Percentiles rank a stretch among this genome's conserved stretches.
Evolutionary conservation across 2,797 vertebrate species (phyloP).

Genomic region (Anas acuta): DNA sequence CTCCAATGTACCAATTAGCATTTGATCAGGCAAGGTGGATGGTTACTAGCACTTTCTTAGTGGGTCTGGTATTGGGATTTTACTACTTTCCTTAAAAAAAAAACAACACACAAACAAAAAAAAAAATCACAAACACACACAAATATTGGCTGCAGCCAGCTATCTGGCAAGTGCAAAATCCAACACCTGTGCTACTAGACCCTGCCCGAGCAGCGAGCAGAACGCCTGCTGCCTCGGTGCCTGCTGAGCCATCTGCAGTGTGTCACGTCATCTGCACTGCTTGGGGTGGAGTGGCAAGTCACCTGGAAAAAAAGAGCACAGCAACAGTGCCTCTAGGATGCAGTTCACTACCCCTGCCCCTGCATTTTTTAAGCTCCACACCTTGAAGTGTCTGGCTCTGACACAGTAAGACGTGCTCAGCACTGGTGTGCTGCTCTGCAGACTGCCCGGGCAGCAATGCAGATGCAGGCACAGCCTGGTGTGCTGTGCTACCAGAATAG

Average conservation of each 20-base stretch:
- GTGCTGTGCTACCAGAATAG: fast-evolving
- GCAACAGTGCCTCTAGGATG: no score
- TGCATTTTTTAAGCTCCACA: fast-evolving
- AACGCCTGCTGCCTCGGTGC: not conserved
- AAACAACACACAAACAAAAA: no score
- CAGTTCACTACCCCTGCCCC: not conserved
- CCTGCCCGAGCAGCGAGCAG: not conserved
- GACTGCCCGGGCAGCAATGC: not conserved
- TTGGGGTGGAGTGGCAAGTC: not conserved
- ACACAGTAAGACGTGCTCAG: fast-evolving
- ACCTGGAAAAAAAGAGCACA: not conserved
- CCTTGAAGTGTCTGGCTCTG: not conserved
- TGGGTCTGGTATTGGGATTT: not conserved
- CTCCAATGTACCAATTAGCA: not conserved
- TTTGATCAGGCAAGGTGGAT: not conserved
- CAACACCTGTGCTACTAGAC: not conserved
- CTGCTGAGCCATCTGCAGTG: not conserved
- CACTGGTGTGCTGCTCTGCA: not conserved
- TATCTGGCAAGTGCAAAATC: not conserved
- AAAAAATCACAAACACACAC: no score
- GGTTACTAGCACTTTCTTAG: not conserved
- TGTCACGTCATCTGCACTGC: not conserved
- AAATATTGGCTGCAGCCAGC: not conserved
- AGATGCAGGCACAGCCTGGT: not conserved
- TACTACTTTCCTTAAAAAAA: not conserved